Conservation (phyloP, 2,888 invertebrate species). For the Diadegma fenestrale region DNA sequence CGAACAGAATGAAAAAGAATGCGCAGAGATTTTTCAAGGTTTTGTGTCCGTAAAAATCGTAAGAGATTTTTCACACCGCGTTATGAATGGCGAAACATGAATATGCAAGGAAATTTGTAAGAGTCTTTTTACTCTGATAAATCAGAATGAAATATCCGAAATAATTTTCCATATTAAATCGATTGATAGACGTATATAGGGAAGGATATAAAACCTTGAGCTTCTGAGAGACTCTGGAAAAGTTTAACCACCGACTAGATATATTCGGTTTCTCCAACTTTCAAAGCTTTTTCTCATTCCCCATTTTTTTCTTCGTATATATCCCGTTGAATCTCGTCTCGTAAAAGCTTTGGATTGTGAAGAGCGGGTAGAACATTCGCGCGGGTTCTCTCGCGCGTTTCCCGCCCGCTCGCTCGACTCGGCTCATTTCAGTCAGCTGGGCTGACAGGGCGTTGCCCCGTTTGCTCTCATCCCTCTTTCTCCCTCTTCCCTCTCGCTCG, state of each 20-base stretch:
- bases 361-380: constrained; percentile 60
- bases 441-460: constrained; percentile 83
- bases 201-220: background rate
- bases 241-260: background rate
- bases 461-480: constrained; percentile 43
- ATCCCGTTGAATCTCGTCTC: constrained; percentile 24
- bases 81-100: background rate
- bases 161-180: constrained; percentile 1
- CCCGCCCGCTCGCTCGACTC: constrained; percentile 69
- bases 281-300: constrained; percentile 42
- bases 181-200: background rate
- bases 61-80: background rate
- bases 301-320: constrained; percentile 51
- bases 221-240: constrained; percentile 1
- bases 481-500: background rate
- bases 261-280: background rate
- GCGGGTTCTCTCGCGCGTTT: constrained; percentile 71
- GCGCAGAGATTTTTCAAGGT: background rate
- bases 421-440: constrained; percentile 83
- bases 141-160: background rate
- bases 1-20: background rate
- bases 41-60: background rate
- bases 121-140: background rate
- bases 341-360: constrained; percentile 17
- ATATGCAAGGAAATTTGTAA: background rate